Percentiles rank a stretch among this genome's conserved stretches.
These are phyloP conservation scores for Mormyrus hasselquistii DNA, from an alignment of 2,797 vertebrate species.

Conservation along the genomic window DNA sequence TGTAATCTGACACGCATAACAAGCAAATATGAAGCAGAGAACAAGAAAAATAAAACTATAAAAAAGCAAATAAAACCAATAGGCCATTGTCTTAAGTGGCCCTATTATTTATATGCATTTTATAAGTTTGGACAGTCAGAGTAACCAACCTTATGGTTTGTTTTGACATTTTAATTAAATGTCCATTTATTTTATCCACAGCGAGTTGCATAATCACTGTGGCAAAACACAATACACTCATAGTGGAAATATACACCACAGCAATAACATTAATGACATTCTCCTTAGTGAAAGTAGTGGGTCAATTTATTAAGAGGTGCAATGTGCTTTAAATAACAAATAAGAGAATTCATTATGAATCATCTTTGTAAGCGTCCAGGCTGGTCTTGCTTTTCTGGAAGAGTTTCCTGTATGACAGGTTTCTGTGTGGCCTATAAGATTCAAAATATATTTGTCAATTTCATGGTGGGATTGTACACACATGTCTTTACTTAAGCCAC, in stretches of 20 bases:
- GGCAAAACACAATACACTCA: background rate
- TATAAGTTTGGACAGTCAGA: background rate
- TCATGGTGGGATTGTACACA: conserved; percentile 10
- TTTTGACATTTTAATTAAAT: conserved; percentile 2
- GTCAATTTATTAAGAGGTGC: background rate
- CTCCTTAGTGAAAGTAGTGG: background rate
- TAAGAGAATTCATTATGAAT: background rate
- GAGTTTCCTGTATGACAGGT: background rate
- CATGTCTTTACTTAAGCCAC: conserved; percentile 8
- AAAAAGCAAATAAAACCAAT: background rate
- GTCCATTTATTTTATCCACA: background rate
- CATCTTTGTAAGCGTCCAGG: background rate
- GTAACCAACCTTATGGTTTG: background rate
- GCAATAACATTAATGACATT: background rate
- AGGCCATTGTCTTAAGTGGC: background rate
- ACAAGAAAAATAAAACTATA: background rate
- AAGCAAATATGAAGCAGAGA: background rate
- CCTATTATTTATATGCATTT: background rate
- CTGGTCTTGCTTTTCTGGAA: background rate
- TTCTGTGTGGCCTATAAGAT: background rate
- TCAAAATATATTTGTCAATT: conserved; percentile 18
- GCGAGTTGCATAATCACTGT: background rate
- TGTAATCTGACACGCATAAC: background rate
- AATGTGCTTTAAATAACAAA: background rate
- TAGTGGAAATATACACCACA: background rate